phyloP scores from a whole-genome alignment of 1,140 invertebrate genomes.

The Drosophila bocqueti region DNA sequence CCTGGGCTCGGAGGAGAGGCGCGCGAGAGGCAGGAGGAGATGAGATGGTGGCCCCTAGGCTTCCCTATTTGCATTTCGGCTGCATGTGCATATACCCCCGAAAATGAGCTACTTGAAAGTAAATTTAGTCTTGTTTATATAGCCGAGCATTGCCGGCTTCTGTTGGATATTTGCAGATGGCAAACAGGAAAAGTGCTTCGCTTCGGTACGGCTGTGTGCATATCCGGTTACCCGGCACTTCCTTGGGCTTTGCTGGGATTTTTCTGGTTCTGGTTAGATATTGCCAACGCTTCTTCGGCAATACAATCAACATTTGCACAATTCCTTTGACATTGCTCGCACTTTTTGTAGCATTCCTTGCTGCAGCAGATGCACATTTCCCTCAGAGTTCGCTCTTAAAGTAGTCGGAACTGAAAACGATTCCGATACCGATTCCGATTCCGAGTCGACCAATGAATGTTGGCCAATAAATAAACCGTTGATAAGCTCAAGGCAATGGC shows the following conservation, averaged over 20 bases:
- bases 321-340: constrained; percentile 69
- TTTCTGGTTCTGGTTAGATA: constrained; percentile 50
- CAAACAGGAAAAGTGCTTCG: constrained; percentile 64
- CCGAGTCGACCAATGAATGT: constrained; percentile 26
- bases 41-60: constrained; percentile 39
- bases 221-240: constrained; percentile 72
- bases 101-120: constrained; percentile 70
- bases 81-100: constrained; percentile 56
- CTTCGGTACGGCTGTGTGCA: constrained; percentile 43
- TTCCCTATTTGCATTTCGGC: constrained; percentile 70
- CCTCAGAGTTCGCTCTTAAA: constrained; percentile 43
- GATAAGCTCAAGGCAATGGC: constrained; percentile 76
- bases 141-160: constrained; percentile 24
- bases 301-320: constrained; percentile 79
- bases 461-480: constrained; percentile 78
- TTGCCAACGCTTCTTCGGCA: constrained; percentile 56
- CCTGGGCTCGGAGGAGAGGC: background rate
- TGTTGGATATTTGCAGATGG: constrained; percentile 65
- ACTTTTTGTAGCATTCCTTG: constrained; percentile 50
- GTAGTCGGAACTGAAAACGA: constrained; percentile 4
- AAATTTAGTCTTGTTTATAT: constrained; percentile 72
- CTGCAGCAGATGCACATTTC: constrained; percentile 63
- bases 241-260: constrained; percentile 35
- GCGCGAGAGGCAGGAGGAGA: no score
- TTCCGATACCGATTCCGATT: background rate